Base-by-base conservation (phyloP, 2,113 vertebrate genomes). In the Hyperopisus bebe region DNA sequence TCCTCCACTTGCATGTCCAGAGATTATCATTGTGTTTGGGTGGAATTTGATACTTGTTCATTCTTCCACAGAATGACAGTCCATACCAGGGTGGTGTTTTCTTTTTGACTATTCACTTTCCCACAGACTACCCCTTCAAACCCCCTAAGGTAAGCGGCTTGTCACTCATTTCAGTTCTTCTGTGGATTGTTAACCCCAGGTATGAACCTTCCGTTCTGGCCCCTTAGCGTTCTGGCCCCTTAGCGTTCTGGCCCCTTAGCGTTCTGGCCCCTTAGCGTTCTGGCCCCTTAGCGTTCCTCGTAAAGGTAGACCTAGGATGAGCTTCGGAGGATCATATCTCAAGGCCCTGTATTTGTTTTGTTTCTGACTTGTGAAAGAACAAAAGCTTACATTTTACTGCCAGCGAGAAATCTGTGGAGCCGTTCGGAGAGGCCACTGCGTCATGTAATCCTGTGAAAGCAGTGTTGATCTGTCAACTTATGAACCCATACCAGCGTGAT, bases 71-170 rank as follows among this genome's bases (percentile, higher is more conserved):
- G 96, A 92, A 91, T 58, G 96, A 96, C 92, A 96, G 96, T 95
- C 95, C 96, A 50, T 96, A 96, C 94, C 95, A 96, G 91, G 96
- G 96, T 84, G 96, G 96, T 0, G 96, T 96, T 91, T 96, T 96
- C 95, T 96, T 96, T 93, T 91, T 96, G 95, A 95, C 95, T 31
- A 96, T 96, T 93, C 96, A 96, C 94, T 96, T 96, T 92, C 96
- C 96, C 82, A 96, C 96, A 95, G 96, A 96, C 94, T 96, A 96
- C 91, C 96, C 96, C 90, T 96, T 96, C 94, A 96, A 96, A 94
- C 96, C 96, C 83, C 96, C 96, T 90, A 96, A 96, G 95, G 96
- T 96, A 88, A 89, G 90, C 2, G 0, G 48, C 1, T 48, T 86
- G 19, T 47, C 42, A 0, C 21, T n/a, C 48, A 2, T 2, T 44